Evolutionary conservation across 92 coral and sea anemone genomes (phyloP), one percentile per base, ranked within the genome.

Genomic region (Palythoa caribaeorum): DNA sequence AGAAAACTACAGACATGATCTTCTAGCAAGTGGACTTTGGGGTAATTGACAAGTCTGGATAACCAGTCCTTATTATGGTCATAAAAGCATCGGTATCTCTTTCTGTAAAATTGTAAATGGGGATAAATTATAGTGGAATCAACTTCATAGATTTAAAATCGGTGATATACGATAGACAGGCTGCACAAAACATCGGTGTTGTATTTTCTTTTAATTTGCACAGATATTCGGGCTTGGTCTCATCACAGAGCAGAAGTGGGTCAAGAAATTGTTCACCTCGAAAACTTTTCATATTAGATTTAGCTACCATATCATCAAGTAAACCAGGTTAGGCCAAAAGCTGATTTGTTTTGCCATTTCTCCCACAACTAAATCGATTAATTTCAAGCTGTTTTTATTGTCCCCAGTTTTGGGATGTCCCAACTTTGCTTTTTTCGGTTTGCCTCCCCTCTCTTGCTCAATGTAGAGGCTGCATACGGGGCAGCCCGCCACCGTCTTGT

Each of bases 1-100:
- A 80, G 87, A 55, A 80, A 88, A 2, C 38, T n/a, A 20, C 91
- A 88, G 28, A 79, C 87, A 88, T 88, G 87, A 7, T 57, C 87
- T 65, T 88, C 81, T 6, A 88, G 35, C 59, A 80, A 78, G 13
- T 80, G 90, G 0, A 80, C 81, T 16, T 88, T 88, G 90, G 69
- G 52, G 89, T 86, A 19, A 75, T 71, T 44, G 63, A 35, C 84
- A 75, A 37, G 65, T 71, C 59, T 47, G 73, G 90, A 48, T 79
- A 80, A 15, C 40, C 60, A 52, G 76, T 9, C 11, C 87, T 28
- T 17, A 73, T 54, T 19, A 12, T 55, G 14, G 50, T 39, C 72
- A 79, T 57, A 37, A 79, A 62, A 38, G 71, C n/a, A 39, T 47
- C n/a, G 14, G 65, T 62, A 76, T 83, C 91, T 63, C 38, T 38